Base-by-base conservation (phyloP, 92 coral and sea anemone genomes). In the Actinostola sp. region DNA sequence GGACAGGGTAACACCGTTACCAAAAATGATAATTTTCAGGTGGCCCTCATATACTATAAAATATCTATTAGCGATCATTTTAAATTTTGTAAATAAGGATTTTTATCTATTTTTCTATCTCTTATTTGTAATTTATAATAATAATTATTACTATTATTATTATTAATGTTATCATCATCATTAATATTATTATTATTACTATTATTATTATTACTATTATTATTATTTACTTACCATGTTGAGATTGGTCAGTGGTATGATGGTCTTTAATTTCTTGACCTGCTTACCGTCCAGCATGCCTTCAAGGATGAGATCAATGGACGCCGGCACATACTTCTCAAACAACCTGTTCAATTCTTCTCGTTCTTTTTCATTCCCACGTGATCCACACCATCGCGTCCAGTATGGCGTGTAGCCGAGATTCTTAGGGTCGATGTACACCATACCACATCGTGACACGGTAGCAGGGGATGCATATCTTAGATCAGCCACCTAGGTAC, bases 401-500 rank as follows among this genome's bases (percentile, higher is more conserved):
- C 99, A 95, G 87, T 62, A 95, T 5, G 99, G 99, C 31, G 73
- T 68, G 57, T 92, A 95, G 34, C 99, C 99, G 38, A 95, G 89
- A 67, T 95, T 95, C 85, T 95, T 95, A n/a, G 99, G 99, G 35
- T 95, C 99, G 14, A 95, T 96, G 62, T 95, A 95, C 64, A 95
- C 99, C 99, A 95, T 95, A 38, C 99, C 99, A 62, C 99, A 95
- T 25, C 99, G 95, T 5, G 99, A 95, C 46, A 95, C 99, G 8
- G 99, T 95, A 45, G 99, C 99, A 26, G 99, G 99, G 6, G 99
- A 95, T 13, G 99, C 99, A 64, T 95, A 95, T 19, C 99, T 92
- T 51, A 95, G 90, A 67, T 95, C 99, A 2, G 97, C 87, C 55
- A 95, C 99, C 99, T 94, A n/a, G n/a, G n/a, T n/a, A n/a, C n/a